These are phyloP conservation scores for Aix galericulata DNA, from an alignment of 2,113 vertebrate genomes.

Conservation along the genomic window DNA sequence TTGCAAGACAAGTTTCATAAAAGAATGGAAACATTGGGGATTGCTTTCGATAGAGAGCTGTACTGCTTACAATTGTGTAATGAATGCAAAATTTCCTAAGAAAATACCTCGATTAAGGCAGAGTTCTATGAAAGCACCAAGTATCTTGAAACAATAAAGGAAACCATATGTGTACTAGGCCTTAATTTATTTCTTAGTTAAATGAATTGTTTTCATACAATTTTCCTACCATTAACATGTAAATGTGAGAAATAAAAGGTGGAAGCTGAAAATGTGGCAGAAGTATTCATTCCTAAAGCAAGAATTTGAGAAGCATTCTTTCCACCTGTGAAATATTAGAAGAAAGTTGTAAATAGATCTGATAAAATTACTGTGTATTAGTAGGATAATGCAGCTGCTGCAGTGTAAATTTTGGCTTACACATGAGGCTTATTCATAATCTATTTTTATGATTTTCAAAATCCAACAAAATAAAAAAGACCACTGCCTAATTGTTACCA, in stretches of 20 bases:
- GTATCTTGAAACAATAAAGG: conserved; percentile 15
- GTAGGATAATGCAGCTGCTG: conserved; percentile 55
- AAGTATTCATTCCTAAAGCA: background rate
- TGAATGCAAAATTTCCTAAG: background rate
- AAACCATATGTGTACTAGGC: background rate
- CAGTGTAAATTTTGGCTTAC: conserved; percentile 54
- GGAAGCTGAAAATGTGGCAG: conserved; percentile 6
- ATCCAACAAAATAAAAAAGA: conserved; percentile 58
- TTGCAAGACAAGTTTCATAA: background rate
- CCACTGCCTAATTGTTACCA: conserved; percentile 60
- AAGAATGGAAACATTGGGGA: background rate
- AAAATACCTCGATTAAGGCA: background rate
- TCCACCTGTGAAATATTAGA: conserved; percentile 36
- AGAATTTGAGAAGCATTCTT: background rate
- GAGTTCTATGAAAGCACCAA: background rate
- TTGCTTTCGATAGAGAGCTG: background rate
- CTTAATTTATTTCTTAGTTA: conserved; percentile 21
- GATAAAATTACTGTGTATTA: conserved; percentile 34
- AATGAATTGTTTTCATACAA: conserved; percentile 37
- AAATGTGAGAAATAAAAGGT: background rate
- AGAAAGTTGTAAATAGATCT: conserved; percentile 51
- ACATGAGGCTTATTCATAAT: conserved; percentile 45
- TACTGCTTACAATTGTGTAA: background rate
- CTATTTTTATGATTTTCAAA: conserved; percentile 66
- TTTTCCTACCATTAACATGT: background rate